These are phyloP conservation scores for Melitaea cinxia DNA, from an alignment of 1,140 invertebrate species.

Conservation along the genomic window DNA sequence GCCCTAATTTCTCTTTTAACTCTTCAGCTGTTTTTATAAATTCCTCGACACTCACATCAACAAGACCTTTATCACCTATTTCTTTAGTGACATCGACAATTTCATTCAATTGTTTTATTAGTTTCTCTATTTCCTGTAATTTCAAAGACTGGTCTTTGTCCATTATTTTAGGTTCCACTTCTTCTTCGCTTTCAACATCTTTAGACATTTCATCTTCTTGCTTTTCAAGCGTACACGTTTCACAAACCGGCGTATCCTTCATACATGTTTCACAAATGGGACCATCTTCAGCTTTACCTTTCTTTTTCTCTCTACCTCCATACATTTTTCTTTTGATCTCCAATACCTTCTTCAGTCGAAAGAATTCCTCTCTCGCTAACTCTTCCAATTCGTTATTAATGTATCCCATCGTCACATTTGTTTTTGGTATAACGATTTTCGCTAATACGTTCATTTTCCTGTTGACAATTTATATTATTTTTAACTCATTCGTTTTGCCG, in stretches of 20 bases:
- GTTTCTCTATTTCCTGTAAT: conserved; percentile 34
- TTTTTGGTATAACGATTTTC: conserved; percentile 90
- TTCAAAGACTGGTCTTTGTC: neutral
- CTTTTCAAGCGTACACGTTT: neutral
- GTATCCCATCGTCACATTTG: conserved; percentile 87
- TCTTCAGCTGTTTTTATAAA: conserved; percentile 48
- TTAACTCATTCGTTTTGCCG: conserved; percentile 36
- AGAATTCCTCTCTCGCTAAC: conserved; percentile 92
- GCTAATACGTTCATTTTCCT: conserved; percentile 92
- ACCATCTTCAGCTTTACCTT: conserved; percentile 14
- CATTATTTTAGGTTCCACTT: neutral
- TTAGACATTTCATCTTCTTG: neutral
- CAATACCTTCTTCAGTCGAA: conserved; percentile 88
- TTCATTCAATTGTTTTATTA: conserved; percentile 44
- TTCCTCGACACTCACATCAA: conserved; percentile 36
- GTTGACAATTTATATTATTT: conserved; percentile 48
- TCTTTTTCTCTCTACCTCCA: conserved; percentile 24
- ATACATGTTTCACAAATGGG: neutral
- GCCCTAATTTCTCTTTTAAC: conserved; percentile 41
- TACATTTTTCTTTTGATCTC: conserved; percentile 82
- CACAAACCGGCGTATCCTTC: neutral
- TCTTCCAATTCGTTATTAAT: conserved; percentile 92
- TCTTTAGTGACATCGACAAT: conserved; percentile 45
- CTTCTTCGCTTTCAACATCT: neutral
- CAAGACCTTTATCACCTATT: conserved; percentile 40